These are phyloP conservation scores for Spisula subtruncata DNA, from an alignment of 2,888 invertebrate species.

Conservation along the genomic window DNA sequence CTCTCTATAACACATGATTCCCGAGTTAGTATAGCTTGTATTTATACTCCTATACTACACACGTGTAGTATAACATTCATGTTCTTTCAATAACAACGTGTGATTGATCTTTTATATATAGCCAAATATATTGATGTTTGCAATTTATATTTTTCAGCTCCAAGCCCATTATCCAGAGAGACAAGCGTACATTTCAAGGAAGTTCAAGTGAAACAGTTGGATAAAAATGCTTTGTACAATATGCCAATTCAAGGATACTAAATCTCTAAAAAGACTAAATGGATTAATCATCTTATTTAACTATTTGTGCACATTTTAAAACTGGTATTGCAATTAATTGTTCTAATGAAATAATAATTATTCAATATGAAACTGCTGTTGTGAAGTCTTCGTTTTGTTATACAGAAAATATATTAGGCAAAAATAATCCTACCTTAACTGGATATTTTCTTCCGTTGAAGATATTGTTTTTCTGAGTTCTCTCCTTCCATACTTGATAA, in stretches of 20 bases:
- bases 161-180: conserved; percentile 73
- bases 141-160: conserved; percentile 42
- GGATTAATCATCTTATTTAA: not conserved
- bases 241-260: conserved; percentile 81
- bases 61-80: too few relatives aligned
- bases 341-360: not conserved
- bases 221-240: conserved; percentile 81
- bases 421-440: not conserved
- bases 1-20: too few relatives aligned
- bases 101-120: too few relatives aligned
- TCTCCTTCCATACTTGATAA: too few relatives aligned
- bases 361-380: not conserved
- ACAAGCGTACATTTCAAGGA: conserved; percentile 84
- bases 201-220: conserved; percentile 82
- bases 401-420: not conserved
- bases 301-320: not conserved
- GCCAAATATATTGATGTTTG: not conserved
- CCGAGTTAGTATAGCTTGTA: too few relatives aligned
- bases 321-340: not conserved
- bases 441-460: too few relatives aligned
- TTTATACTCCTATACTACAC: too few relatives aligned
- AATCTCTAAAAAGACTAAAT: not conserved
- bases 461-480: too few relatives aligned
- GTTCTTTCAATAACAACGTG: too few relatives aligned
- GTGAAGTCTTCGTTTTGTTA: not conserved